Conservation (phyloP, 2,888 invertebrate genomes). For the Drosophila cognata region DNA sequence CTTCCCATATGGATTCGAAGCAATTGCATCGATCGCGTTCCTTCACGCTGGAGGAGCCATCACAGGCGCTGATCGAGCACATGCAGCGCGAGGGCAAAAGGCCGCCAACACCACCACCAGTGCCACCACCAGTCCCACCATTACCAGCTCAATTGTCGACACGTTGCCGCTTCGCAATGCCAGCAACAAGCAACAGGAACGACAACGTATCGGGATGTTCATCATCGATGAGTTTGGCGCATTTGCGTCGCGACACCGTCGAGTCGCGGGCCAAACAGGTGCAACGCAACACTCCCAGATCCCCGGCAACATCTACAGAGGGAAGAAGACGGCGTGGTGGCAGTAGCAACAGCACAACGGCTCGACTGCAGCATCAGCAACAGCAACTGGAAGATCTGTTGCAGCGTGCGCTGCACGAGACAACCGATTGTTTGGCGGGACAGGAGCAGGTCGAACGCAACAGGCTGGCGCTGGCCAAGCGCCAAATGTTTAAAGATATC, state of each 20-base stretch:
- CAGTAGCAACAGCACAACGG: constrained; percentile 18
- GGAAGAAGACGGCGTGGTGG: constrained; percentile 13
- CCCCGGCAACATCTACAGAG: constrained; percentile 3
- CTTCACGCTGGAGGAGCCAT: constrained; percentile 91
- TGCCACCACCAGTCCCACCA: constrained; percentile 1
- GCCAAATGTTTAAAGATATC: constrained; percentile 77
- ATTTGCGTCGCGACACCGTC: constrained; percentile 78
- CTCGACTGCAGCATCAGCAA: constrained; percentile 36
- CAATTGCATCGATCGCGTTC: constrained; percentile 89
- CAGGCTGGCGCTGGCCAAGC: constrained; percentile 38
- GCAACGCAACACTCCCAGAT: constrained; percentile 42
- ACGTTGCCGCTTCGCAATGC: constrained; percentile 24
- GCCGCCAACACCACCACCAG: neutral
- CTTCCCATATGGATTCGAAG: constrained; percentile 15
- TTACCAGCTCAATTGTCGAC: constrained; percentile 1
- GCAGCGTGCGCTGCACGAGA: constrained; percentile 38
- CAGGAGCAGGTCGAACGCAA: constrained; percentile 27
- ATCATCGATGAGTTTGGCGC: constrained; percentile 34
- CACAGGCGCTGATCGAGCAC: constrained; percentile 88
- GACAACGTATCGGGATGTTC: constrained; percentile 7
- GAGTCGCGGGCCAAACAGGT: constrained; percentile 84
- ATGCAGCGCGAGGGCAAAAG: constrained; percentile 61
- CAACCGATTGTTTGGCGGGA: constrained; percentile 16
- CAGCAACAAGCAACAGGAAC: neutral
- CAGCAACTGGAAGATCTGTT: constrained; percentile 47